Evolutionary conservation across 2,888 invertebrate species (phyloP).

Genomic region (Leptinotarsa haldemani): DNA sequence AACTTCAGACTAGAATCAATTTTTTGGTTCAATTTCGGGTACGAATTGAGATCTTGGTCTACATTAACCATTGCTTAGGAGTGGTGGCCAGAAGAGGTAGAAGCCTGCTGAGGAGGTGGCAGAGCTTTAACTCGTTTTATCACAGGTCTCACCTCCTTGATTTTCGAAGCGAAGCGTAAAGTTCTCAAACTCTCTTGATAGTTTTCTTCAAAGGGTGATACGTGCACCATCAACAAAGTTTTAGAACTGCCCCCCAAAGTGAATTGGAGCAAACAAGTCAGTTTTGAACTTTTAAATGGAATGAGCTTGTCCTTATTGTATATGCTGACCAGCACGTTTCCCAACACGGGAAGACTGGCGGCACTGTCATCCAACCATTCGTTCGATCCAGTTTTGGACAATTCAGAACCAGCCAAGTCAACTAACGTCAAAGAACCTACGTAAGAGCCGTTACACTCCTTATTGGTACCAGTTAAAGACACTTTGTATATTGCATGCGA

Average conservation of each 20-base stretch:
- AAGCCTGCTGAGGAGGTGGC: not conserved
- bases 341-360: conserved; percentile 81
- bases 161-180: conserved; percentile 87
- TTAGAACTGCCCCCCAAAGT: conserved; percentile 92
- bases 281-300: conserved; percentile 89
- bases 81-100: not conserved
- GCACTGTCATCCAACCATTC: conserved; percentile 83
- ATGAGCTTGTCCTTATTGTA: conserved; percentile 86
- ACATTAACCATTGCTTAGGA: no score
- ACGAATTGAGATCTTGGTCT: no score
- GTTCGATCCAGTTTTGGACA: conserved; percentile 69
- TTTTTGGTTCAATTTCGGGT: no score
- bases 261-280: conserved; percentile 89
- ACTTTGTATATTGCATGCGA: conserved; percentile 71
- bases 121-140: conserved; percentile 72
- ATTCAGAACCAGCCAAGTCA: conserved; percentile 89
- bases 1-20: no score
- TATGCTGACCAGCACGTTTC: conserved; percentile 85
- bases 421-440: conserved; percentile 83
- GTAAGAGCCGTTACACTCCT: conserved; percentile 72
- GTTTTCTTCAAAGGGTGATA: conserved; percentile 87
- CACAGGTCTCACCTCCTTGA: conserved; percentile 83
- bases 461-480: conserved; percentile 75
- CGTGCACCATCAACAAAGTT: conserved; percentile 92
- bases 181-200: conserved; percentile 89